phyloP scores from a whole-genome alignment of 2,113 vertebrate species.

The Elephantulus edwardii region DNA sequence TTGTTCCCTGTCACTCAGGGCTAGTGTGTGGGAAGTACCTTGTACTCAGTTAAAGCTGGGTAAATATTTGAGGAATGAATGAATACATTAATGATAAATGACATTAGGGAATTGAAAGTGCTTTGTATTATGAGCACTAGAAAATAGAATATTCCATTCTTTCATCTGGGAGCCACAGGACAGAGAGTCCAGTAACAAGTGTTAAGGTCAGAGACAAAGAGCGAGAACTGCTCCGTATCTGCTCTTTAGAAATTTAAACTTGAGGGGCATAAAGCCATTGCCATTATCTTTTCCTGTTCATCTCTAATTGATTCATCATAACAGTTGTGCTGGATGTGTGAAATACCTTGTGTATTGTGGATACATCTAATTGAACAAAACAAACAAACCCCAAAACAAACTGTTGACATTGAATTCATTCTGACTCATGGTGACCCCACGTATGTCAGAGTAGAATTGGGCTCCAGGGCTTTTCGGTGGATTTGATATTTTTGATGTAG shows the following conservation, averaged over 20 bases:
- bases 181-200: background rate
- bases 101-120: constrained; percentile 26
- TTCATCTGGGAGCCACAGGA: background rate
- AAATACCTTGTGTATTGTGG: background rate
- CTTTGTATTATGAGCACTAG: background rate
- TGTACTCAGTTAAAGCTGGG: constrained; percentile 34
- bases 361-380: background rate
- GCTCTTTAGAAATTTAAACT: background rate
- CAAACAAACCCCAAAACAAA: background rate
- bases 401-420: background rate
- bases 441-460: background rate
- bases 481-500: background rate
- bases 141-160: background rate
- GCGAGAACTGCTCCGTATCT: background rate
- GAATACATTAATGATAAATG: constrained; percentile 64
- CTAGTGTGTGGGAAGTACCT: background rate
- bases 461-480: background rate
- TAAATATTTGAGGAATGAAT: constrained; percentile 66
- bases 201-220: background rate
- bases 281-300: background rate
- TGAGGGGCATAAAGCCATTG: background rate
- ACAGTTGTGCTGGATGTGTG: background rate
- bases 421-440: background rate
- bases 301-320: background rate
- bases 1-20: constrained; percentile 2